Evolutionary conservation across 2,888 invertebrate species (phyloP), one percentile per base, ranked within the genome.

Genomic region (Epirrhoe alternata): DNA sequence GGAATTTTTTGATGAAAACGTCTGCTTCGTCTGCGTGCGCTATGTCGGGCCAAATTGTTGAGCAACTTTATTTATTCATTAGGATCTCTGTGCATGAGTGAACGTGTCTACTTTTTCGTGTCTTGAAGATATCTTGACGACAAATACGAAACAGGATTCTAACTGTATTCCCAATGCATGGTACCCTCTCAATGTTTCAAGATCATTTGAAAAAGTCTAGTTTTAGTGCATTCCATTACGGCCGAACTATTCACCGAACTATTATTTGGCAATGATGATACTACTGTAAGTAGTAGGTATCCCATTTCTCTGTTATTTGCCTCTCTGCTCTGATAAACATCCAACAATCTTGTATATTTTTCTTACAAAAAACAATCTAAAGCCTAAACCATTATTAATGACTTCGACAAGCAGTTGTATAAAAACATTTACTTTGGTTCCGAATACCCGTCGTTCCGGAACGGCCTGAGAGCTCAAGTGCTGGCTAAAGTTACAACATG

Each of bases 1-100:
- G 67, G 67, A 64, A 68, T 68, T 53, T 60, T 63, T 49, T 61
- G 52, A 67, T 67, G 63, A 63, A 67, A 64, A 56, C 52, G 42
- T 64, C 55, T 61, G 55, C 16, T 54, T 54, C 38, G 8, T 10
- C 24, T 50, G 7, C 38, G 51, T 59, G 47, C 12, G 51, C 31
- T 47, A 17, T 53, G 42, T 51, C 24, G 33, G 24, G n/a, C n/a
- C 16, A 38, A 52, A 52, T 59, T 38, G 50, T 51, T 38, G 24
- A 16, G 42, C 14, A 52, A 10, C 31, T 49, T 42, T 38, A 24
- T 55, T 49, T 57, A 49, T 49, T 33, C 24, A 33, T 57, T 33
- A 38, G 33, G 35, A 53, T 35, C 33, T 12, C 12, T 42, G 10
- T 42, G 38, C 38, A 12, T 42, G 38, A 42, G 38, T 42, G 38